Percentiles rank a stretch among this genome's conserved stretches.
Evolutionary conservation across 2,797 vertebrate genomes (phyloP).

Genomic region (Philypnodon macrostomus): DNA sequence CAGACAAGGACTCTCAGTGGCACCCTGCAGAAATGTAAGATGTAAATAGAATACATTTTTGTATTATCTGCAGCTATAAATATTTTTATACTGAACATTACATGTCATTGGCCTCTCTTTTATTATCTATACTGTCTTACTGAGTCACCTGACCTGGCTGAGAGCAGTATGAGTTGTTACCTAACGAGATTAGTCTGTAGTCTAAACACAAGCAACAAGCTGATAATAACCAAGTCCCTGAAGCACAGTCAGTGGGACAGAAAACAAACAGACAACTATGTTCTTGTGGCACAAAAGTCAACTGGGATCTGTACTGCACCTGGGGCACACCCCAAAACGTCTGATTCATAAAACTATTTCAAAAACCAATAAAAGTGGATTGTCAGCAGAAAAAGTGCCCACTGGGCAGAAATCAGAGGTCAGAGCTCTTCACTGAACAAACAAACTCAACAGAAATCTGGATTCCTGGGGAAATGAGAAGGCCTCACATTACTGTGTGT

Average conservation of each 20-base stretch:
- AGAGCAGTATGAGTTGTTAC: conserved; percentile 6
- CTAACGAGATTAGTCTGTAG: conserved; percentile 6
- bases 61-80: no score
- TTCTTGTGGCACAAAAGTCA: neutral
- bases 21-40: no score
- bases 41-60: no score
- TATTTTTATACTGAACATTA: no score
- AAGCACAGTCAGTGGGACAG: neutral
- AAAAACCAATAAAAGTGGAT: conserved; percentile 27
- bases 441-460: conserved; percentile 58
- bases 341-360: conserved; percentile 23
- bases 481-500: conserved; percentile 10
- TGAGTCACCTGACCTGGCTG: conserved; percentile 16
- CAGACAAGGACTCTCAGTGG: no score
- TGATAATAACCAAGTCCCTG: neutral
- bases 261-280: neutral
- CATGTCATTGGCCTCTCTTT: no score
- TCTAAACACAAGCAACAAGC: neutral
- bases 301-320: conserved; percentile 10
- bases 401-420: conserved; percentile 58
- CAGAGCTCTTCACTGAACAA: conserved; percentile 58
- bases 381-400: conserved; percentile 64
- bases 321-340: conserved; percentile 13
- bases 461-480: conserved; percentile 64
- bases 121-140: no score